Percentiles rank a stretch among this genome's conserved stretches.
Evolutionary conservation across 2,797 vertebrate genomes (phyloP).

Genomic region (Myripristis jacobus): DNA sequence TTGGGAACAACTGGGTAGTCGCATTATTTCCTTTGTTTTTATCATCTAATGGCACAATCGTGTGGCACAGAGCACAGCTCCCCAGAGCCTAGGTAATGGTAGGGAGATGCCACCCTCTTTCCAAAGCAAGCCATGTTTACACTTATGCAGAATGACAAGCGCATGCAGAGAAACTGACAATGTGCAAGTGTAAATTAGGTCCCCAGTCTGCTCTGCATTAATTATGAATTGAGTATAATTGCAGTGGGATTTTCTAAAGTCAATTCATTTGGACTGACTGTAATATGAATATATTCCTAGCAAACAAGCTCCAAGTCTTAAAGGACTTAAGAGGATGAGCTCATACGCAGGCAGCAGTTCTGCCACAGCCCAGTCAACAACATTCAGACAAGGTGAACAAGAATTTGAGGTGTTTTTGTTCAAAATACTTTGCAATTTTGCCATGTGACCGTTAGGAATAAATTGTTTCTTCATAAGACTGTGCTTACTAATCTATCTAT

Average conservation of each 20-base stretch:
- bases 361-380: conserved; percentile 31
- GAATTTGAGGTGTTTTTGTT: conserved; percentile 3
- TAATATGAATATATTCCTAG: conserved; percentile 75
- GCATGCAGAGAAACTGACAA: conserved; percentile 81
- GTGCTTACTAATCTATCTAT: conserved; percentile 13
- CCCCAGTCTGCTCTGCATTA: conserved; percentile 84
- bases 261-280: conserved; percentile 80
- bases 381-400: conserved; percentile 45
- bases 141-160: conserved; percentile 83
- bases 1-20: conserved; percentile 57
- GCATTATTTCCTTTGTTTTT: conserved; percentile 75
- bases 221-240: conserved; percentile 87
- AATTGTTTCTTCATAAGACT: conserved; percentile 11
- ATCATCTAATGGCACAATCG: conserved; percentile 72
- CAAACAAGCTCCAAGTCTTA: conserved; percentile 68
- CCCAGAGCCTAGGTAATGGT: conserved; percentile 76
- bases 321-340: conserved; percentile 49
- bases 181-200: conserved; percentile 85
- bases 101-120: conserved; percentile 74
- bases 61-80: conserved; percentile 65
- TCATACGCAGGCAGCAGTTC: conserved; percentile 21
- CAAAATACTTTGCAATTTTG: conserved; percentile 19
- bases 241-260: conserved; percentile 83
- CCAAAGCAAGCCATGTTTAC: conserved; percentile 82
- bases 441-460: conserved; percentile 25